phyloP scores from a whole-genome alignment of 2,888 invertebrate species.

The Acholoe squamosa region DNA sequence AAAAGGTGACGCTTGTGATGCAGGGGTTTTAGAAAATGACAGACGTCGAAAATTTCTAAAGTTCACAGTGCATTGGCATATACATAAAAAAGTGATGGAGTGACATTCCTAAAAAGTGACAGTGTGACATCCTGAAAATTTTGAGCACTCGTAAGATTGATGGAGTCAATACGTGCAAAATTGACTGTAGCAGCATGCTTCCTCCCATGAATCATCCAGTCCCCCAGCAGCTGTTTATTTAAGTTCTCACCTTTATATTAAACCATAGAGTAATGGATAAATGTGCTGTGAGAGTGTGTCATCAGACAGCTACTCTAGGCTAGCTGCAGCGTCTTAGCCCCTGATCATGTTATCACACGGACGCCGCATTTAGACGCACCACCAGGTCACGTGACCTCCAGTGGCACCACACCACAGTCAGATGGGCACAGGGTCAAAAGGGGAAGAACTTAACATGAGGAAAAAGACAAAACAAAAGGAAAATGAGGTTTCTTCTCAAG shows the following conservation, averaged over 20 bases:
- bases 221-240: neutral
- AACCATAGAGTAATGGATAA: neutral
- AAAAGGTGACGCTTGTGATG: no score
- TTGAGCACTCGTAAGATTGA: no score
- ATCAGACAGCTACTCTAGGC: neutral
- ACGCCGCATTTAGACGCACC: neutral
- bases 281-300: neutral
- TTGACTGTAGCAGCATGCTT: no score
- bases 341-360: slow-evolving; percentile 14
- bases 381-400: neutral
- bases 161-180: no score
- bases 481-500: neutral
- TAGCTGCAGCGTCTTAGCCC: neutral
- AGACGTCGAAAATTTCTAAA: no score
- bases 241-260: neutral
- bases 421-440: neutral
- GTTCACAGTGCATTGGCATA: no score
- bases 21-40: no score
- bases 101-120: no score
- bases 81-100: no score
- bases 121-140: no score
- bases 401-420: neutral
- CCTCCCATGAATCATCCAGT: no score
- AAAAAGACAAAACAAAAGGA: no score
- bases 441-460: neutral